These are phyloP conservation scores for Dufourea novaeangliae DNA, from an alignment of 1,140 invertebrate species.

Conservation along the genomic window DNA sequence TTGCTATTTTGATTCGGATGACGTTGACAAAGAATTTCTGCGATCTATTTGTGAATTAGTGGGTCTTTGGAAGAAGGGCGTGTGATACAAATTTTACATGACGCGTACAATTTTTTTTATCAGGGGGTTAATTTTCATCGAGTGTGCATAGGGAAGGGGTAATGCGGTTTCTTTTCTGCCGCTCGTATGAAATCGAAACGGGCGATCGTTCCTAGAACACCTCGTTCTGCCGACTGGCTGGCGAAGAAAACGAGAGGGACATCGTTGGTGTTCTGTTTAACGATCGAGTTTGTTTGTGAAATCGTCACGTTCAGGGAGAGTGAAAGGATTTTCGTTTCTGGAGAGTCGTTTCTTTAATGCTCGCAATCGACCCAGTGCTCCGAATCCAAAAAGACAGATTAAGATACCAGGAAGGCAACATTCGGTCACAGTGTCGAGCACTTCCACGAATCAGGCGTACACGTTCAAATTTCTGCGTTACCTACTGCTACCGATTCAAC, in stretches of 20 bases:
- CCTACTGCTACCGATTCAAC: not conserved
- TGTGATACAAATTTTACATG: too few species aligned
- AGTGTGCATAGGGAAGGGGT: not conserved
- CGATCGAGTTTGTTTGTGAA: not conserved
- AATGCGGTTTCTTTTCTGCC: not conserved
- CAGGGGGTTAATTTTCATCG: slow-evolving; percentile 1
- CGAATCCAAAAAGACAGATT: not conserved
- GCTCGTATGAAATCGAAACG: slow-evolving; percentile 5
- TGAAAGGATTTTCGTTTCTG: not conserved
- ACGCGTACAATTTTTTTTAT: not conserved
- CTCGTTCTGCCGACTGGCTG: not conserved
- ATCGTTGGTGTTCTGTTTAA: not conserved
- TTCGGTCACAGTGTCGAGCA: not conserved
- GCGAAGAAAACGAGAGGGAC: not conserved
- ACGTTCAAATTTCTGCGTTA: not conserved
- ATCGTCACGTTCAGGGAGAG: not conserved
- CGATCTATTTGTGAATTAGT: too few species aligned
- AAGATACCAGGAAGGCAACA: slow-evolving; percentile 4
- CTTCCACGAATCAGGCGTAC: not conserved
- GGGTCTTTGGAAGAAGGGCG: too few species aligned
- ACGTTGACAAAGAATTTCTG: too few species aligned
- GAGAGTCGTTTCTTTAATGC: not conserved
- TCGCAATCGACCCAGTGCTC: slow-evolving; percentile 17
- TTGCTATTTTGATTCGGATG: too few species aligned
- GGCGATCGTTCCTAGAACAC: not conserved